Base-by-base conservation (phyloP, 2,113 vertebrate genomes). In the Phrynosoma platyrhinos region DNA sequence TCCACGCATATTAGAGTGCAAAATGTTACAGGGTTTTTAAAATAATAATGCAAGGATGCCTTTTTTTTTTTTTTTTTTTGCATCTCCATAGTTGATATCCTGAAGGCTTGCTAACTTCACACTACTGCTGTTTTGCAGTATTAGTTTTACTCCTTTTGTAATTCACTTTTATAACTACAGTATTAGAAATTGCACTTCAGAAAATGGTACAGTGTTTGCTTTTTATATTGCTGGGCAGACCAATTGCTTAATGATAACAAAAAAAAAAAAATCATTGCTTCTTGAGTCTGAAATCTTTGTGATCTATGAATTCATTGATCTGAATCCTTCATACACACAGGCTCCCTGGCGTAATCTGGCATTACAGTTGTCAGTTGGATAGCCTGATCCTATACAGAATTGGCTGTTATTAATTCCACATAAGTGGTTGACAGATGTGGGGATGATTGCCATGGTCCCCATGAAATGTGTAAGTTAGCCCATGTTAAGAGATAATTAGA, bases 21-120 rank as follows among this genome's bases (percentile, higher is more conserved):
- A 53, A 94, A 96, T 93, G 96, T 91, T 95, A 91, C 91, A 90
- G 10, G 40, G 94, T 93, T 96, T 84, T 96, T 95, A 95, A 36
- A 36, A 90, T 90, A 91, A 89, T 94, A 94, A 81, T 90, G 87
- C 92, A 95, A 94, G 83, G 94, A 80, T 95, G 93, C 94, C 30
- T 55, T 36, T 36, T 91, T 90, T 89, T 95, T 55, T 36, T 36
- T 91, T 90, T 89, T 95, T 91, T 96, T 96, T 96, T 96, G 87
- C 90, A 89, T 94, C 83, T 94, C 85, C 89, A 82, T 87, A 93
- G 84, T 72, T 92, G 92, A 90, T 92, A 92, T 92, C 84, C 88
- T 42, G 91, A 92, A 93, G 88, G 77, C 91, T 91, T 92, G 90
- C 86, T 94, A 92, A 93, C 89, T 88, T 93, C 88, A 92, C 81